Evolutionary conservation across 2,113 vertebrate genomes (phyloP), one percentile per base, ranked within the genome.

Genomic region (Malaclemys terrapin): DNA sequence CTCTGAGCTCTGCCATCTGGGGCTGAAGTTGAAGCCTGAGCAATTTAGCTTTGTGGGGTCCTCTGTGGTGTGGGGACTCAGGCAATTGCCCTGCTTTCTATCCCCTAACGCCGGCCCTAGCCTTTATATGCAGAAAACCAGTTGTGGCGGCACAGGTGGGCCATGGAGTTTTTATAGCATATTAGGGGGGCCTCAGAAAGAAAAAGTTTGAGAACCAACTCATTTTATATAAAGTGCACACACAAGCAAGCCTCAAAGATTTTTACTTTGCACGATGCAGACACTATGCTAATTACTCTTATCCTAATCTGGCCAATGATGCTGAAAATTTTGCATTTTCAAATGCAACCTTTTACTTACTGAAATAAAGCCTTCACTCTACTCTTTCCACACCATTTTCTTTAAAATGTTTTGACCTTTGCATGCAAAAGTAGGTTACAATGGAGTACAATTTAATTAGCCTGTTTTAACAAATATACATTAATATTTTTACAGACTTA

Each of bases 211-310:
- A 20, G 53, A 53, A 65, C 90, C 59, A 88, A 54, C 50, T 72
- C 11, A 1, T 1, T 86, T 24, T 12, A 9, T 24, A 5, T 27
- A 19, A 53, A 4, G 0, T 22, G 49, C 10, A 3, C 17, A 69
- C 12, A 38, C 57, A 84, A 57, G 42, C 16, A 84, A 31, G 42
- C 75, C 56, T 9, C 57, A 62, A 0, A 49, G 8, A 8, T 4
- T 8, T 0, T 69, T 19, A 52, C 45, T n/a, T 20, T 0, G 6
- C 3, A 1, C 0, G 2, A 57, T 49, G 45, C 87, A 79, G 84
- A n/a, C 53, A 35, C 35, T 8, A 14, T 1, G 5, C 81, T 88
- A 62, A 83, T 2, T 35, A 84, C 75, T 83, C 27, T 16, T 52
- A 19, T n/a, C 25, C 72, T 84, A 0, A 35, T 20, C 50, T 88